Conservation (phyloP, 2,888 invertebrate genomes). For the Steinernema scapterisci region DNA sequence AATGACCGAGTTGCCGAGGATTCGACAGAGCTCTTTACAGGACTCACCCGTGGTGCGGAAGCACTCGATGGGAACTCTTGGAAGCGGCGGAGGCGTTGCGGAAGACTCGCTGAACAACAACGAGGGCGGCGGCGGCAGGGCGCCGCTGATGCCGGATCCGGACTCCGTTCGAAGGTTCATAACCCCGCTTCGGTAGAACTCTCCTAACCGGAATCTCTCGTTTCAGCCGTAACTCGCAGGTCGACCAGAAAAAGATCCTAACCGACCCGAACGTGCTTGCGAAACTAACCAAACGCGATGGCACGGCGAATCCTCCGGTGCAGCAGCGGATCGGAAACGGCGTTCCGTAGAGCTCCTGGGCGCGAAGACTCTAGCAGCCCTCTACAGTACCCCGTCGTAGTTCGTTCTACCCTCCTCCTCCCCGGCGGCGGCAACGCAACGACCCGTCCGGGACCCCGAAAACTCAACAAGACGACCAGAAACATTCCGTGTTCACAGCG, state of each 20-base stretch:
- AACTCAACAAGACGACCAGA: neutral
- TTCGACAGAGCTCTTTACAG: neutral
- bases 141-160: slow-evolving; percentile 24
- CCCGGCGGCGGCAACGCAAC: too few species aligned
- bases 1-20: neutral
- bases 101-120: slow-evolving; percentile 23
- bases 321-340: slow-evolving; percentile 21
- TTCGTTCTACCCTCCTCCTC: too few species aligned
- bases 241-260: slow-evolving; percentile 6
- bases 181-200: neutral
- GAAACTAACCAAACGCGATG: neutral
- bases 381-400: too few species aligned
- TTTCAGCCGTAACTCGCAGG: slow-evolving; percentile 17
- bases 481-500: slow-evolving; percentile 29
- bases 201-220: neutral
- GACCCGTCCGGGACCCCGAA: too few species aligned
- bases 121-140: slow-evolving; percentile 27
- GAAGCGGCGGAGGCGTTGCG: too few species aligned
- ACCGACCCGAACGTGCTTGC: slow-evolving; percentile 17
- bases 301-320: neutral
- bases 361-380: neutral
- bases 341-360: neutral
- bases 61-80: neutral
- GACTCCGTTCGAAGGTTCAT: slow-evolving; percentile 23
- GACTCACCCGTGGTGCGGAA: neutral